Conservation (phyloP, 2,797 vertebrate genomes). For the Cheracebus regulus region DNA sequence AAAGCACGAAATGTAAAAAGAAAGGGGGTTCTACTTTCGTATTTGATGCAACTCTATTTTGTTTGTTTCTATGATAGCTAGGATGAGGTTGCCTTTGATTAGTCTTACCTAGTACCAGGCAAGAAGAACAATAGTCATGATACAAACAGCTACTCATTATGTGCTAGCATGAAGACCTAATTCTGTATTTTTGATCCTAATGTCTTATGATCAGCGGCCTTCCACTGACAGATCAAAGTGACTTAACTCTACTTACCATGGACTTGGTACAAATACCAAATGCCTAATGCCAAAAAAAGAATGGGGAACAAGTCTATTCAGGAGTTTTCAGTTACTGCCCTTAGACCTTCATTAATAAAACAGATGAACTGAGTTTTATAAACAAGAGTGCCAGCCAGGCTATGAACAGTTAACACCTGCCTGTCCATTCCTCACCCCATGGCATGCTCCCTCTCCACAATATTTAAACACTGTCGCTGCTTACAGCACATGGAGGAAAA, state of each 20-base stretch:
- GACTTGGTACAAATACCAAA: neutral
- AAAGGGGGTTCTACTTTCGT: neutral
- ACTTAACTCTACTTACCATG: neutral
- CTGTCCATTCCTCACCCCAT: slow-evolving; percentile 58
- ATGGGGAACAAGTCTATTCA: neutral
- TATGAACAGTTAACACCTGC: slow-evolving; percentile 63
- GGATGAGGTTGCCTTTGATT: neutral
- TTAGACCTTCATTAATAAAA: neutral
- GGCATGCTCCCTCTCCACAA: slow-evolving; percentile 56
- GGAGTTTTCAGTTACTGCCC: neutral
- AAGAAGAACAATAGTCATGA: neutral
- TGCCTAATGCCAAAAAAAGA: neutral
- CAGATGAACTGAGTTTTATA: neutral
- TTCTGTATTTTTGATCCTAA: neutral
- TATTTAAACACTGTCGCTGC: slow-evolving; percentile 77
- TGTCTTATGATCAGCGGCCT: neutral
- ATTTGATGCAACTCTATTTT: neutral
- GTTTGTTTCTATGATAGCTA: neutral
- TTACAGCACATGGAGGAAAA: slow-evolving; percentile 76
- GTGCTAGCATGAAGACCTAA: neutral
- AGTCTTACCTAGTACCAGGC: neutral
- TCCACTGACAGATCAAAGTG: neutral
- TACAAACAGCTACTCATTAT: neutral
- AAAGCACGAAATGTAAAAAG: neutral
- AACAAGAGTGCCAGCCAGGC: neutral